Evolutionary conservation across 1,140 invertebrate species (phyloP).

Genomic region (Drosophila bocqueti): DNA sequence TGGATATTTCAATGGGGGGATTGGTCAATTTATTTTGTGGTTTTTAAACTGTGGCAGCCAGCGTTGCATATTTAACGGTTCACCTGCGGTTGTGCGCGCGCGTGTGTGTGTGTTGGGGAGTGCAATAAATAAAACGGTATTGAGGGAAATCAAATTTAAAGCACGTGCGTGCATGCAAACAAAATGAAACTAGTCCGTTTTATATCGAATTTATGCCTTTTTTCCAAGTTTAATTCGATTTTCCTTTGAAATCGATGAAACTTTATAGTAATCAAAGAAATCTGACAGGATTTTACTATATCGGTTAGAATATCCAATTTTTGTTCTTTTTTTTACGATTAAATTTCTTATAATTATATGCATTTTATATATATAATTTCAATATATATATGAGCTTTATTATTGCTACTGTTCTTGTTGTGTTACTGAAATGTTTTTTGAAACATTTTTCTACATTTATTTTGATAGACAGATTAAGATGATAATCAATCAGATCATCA

Average conservation of each 20-base stretch:
- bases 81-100: conserved; percentile 19
- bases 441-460: no score
- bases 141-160: conserved; percentile 45
- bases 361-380: no score
- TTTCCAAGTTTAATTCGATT: conserved; percentile 5
- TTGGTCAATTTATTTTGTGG: conserved; percentile 59
- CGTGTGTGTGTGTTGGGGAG: background rate
- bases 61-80: conserved; percentile 53
- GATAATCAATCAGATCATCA: no score
- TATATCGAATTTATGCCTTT: conserved; percentile 12
- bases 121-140: conserved; percentile 23
- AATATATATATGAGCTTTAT: no score
- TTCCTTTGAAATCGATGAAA: background rate
- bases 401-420: no score
- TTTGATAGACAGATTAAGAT: no score
- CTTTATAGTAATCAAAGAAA: background rate
- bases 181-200: conserved; percentile 4
- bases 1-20: conserved; percentile 11
- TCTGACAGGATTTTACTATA: no score
- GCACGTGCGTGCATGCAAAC: conserved; percentile 13
- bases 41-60: conserved; percentile 52
- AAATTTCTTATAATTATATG: no score
- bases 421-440: no score
- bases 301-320: no score
- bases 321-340: no score